These are phyloP conservation scores for Hyles lineata DNA, from an alignment of 2,888 invertebrate genomes.

Conservation along the genomic window DNA sequence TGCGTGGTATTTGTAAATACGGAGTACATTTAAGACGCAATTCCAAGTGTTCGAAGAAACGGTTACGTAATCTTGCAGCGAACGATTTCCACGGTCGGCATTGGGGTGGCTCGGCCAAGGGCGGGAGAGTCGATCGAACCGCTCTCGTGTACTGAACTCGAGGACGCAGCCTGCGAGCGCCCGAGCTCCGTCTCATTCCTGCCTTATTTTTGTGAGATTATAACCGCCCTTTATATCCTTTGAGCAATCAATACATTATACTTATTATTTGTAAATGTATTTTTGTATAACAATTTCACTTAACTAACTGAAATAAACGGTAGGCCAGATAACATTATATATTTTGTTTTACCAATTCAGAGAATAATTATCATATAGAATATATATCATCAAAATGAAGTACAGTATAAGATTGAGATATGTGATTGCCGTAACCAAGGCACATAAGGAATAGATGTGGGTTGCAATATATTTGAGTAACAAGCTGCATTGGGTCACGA, in stretches of 20 bases:
- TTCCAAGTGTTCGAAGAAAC: conserved; percentile 35
- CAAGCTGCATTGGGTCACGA: conserved; percentile 59
- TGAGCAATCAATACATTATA: not conserved
- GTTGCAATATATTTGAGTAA: conserved; percentile 60
- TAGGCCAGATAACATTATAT: not conserved
- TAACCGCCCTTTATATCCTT: not conserved
- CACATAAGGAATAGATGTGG: conserved; percentile 44
- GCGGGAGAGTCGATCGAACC: conserved; percentile 69
- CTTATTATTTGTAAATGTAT: not conserved
- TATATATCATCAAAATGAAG: not conserved
- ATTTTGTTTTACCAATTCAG: not conserved
- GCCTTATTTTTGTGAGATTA: not conserved
- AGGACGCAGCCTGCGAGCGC: conserved; percentile 12
- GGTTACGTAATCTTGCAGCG: conserved; percentile 74
- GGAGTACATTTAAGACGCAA: conserved; percentile 22
- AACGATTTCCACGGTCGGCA: conserved; percentile 60
- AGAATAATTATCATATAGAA: not conserved
- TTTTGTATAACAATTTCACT: not conserved
- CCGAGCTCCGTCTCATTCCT: not conserved
- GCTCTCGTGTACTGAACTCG: conserved; percentile 34
- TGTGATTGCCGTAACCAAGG: not conserved
- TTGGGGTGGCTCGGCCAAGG: conserved; percentile 76
- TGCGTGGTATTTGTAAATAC: conserved; percentile 10
- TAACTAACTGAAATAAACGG: not conserved
- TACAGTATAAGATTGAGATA: not conserved